A percentile compares a stretch with the other conserved stretches of the same genome.
phyloP scores from a whole-genome alignment of 2,888 invertebrate species.

The Tortricodes alternella region DNA sequence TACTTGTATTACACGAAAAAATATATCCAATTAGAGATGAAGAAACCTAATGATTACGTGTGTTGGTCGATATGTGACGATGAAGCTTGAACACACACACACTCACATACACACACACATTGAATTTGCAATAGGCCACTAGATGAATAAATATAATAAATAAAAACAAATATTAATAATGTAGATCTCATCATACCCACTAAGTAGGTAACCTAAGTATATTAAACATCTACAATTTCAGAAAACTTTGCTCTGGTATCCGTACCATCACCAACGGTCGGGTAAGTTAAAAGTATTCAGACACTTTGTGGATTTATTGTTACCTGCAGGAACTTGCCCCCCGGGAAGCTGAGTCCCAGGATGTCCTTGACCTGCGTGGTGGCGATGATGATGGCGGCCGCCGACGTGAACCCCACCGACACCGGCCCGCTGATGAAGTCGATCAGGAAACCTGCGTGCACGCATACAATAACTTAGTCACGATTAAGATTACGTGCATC shows the following conservation, averaged over 20 bases:
- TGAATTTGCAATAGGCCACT: too few species aligned
- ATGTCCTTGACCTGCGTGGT: conserved; percentile 91
- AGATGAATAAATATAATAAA: too few species aligned
- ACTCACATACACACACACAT: not conserved
- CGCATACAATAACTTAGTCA: not conserved
- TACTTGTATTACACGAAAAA: not conserved
- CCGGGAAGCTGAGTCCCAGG: conserved; percentile 86
- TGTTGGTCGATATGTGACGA: not conserved
- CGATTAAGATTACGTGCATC: not conserved
- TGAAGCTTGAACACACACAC: not conserved
- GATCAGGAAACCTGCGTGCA: conserved; percentile 87
- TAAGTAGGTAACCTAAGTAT: too few species aligned
- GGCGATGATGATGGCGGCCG: conserved; percentile 91
- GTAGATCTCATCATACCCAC: too few species aligned
- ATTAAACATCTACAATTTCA: too few species aligned
- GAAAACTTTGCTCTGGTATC: too few species aligned
- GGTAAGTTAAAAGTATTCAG: too few species aligned
- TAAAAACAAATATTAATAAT: too few species aligned
- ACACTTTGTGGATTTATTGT: conserved; percentile 44
- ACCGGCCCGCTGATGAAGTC: conserved; percentile 94
- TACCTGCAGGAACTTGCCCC: conserved; percentile 87
- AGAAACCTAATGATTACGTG: conserved; percentile 1
- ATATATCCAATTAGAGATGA: not conserved
- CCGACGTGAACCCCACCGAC: conserved; percentile 91
- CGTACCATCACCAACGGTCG: too few species aligned